Base-by-base conservation (phyloP, 2,888 invertebrate genomes). In the Caenorhabditis sp. region DNA sequence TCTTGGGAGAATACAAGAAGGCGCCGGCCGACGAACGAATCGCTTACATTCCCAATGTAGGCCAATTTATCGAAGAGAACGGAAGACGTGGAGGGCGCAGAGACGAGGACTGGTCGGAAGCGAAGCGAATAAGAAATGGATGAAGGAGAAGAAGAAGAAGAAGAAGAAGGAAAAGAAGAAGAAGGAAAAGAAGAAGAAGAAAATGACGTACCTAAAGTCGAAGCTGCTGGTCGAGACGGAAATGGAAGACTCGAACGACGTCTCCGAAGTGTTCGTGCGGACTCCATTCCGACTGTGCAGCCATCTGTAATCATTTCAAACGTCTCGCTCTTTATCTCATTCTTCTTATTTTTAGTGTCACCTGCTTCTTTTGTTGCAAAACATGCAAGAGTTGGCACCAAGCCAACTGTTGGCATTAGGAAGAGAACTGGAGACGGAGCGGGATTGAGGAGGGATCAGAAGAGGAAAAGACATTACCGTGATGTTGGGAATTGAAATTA, bases 191-290 rank as follows among this genome's bases (percentile, higher is more conserved):
- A 8, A 9, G n/a, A 32, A 32, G 53, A 55, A 68, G 22, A 37
- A 30, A 37, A 41, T 37, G 30, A 43, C 55, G 61, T 66, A 74
- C 74, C 74, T 74, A 66, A 74, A 68, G 53, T 74, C 74, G 35
- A 74, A 68, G 50, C 74, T 74, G 48, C 43, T 74, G 17, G 58
- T 68, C 11, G 66, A 66, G 17, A 74, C 58, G 22, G 63, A 63
- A 8, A 65, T 48, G 11, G 73, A 74, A 1, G 73, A 74, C 30
- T 74, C 73, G 32, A 68, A 50, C 22, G 74, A 74, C 17, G 66
- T 68, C 46, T 74, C 74, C 53, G 70, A 71, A 24, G 59, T 71
- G 53, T 61, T 71, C 17, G 53, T 52, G 8, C 62, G 74, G 1
- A 41, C 30, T 39, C 30, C 61, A 20, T 39, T 46, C 30, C 66